Evolutionary conservation across 2,113 vertebrate genomes (phyloP).

Genomic region (Phrynocephalus versicolor): DNA sequence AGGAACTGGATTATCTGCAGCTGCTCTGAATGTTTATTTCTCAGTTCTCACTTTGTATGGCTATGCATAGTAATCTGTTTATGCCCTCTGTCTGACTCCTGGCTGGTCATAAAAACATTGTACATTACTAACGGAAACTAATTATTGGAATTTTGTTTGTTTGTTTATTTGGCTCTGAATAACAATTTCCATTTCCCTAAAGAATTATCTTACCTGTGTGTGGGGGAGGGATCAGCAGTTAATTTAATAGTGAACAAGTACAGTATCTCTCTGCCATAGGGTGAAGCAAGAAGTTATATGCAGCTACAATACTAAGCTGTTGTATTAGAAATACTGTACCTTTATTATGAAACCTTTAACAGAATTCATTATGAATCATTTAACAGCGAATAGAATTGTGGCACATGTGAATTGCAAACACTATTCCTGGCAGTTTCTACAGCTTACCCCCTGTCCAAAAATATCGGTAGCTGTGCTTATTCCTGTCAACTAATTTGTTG

Average conservation of each 20-base stretch:
- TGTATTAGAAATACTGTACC: not conserved
- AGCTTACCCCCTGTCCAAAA: not conserved
- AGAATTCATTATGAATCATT: not conserved
- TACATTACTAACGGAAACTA: constrained; percentile 10
- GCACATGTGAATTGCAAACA: not conserved
- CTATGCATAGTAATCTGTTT: constrained; percentile 39
- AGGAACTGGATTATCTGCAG: not conserved
- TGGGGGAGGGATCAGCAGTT: not conserved
- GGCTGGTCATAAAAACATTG: constrained; percentile 29
- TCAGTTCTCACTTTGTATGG: constrained; percentile 10
- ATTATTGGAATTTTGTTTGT: not conserved
- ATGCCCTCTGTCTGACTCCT: not conserved
- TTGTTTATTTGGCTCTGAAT: not conserved
- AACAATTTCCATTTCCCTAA: constrained; percentile 5
- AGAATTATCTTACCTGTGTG: not conserved
- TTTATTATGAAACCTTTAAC: not conserved
- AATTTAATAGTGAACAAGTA: not conserved
- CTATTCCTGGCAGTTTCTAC: not conserved
- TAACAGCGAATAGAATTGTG: not conserved
- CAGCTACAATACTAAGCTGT: not conserved
- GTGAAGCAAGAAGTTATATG: not conserved
- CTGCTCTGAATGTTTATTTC: constrained; percentile 16
- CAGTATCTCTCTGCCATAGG: not conserved
- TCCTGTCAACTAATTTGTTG: too few relatives aligned
- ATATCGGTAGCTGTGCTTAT: not conserved